These are phyloP conservation scores for Dolichopus griseipennis DNA, from an alignment of 2,888 invertebrate genomes.

Conservation along the genomic window DNA sequence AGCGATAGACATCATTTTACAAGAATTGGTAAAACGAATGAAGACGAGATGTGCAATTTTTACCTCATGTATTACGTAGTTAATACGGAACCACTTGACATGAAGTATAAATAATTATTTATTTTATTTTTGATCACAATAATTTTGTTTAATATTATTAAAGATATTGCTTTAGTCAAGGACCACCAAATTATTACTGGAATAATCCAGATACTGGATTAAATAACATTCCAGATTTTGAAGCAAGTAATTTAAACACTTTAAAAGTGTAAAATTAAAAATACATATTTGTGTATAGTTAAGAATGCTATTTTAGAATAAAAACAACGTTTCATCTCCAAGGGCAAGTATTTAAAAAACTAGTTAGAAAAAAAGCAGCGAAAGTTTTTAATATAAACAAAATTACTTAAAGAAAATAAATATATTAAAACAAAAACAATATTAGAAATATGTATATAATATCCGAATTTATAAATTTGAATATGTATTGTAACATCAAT, in stretches of 20 bases:
- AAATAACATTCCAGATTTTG: constrained; percentile 65
- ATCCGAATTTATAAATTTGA: background rate
- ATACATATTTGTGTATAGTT: too few relatives aligned
- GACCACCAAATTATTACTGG: constrained; percentile 84
- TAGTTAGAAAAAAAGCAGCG: constrained; percentile 7
- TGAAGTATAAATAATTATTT: constrained; percentile 38
- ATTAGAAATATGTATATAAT: background rate
- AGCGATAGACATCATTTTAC: constrained; percentile 58
- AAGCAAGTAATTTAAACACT: constrained; percentile 48
- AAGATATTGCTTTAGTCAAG: constrained; percentile 71
- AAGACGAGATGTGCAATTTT: constrained; percentile 94
- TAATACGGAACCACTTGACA: constrained; percentile 59
- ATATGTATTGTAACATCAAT: too few relatives aligned
- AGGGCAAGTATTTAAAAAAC: background rate
- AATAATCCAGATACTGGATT: constrained; percentile 52
- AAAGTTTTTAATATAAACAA: background rate
- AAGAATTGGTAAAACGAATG: constrained; percentile 72
- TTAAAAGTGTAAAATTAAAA: constrained; percentile 19
- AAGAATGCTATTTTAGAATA: too few relatives aligned
- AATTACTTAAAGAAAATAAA: background rate
- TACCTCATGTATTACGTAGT: constrained; percentile 90
- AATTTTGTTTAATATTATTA: background rate
- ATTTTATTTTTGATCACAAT: background rate
- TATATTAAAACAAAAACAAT: background rate
- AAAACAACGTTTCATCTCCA: too few relatives aligned